phyloP scores from a whole-genome alignment of 2,797 vertebrate genomes.

The Brachyalestes nurse region DNA sequence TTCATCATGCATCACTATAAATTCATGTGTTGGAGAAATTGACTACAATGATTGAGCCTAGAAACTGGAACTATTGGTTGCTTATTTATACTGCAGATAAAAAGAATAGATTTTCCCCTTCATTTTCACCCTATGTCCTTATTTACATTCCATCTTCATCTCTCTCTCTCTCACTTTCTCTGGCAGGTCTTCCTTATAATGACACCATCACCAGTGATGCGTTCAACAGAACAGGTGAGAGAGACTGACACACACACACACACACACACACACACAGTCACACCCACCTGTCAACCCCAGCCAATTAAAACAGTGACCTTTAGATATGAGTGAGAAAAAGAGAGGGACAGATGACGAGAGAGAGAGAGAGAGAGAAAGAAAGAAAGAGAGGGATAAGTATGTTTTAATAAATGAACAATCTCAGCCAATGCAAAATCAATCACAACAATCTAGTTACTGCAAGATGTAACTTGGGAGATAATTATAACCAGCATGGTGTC shows the following conservation, averaged over 20 bases:
- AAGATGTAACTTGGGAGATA: no score
- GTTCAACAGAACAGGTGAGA: slow-evolving; percentile 60
- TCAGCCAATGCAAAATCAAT: no score
- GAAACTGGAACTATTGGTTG: neutral
- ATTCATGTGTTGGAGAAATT: no score
- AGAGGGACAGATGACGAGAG: neutral
- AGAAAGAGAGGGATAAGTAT: neutral
- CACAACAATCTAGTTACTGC: no score
- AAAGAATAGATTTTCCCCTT: neutral
- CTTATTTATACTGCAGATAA: no score
- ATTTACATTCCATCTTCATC: slow-evolving; percentile 11
- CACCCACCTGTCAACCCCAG: slow-evolving; percentile 42
- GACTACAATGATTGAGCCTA: no score
- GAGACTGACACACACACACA: slow-evolving; percentile 12
- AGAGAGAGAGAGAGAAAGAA: neutral
- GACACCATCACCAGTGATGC: neutral
- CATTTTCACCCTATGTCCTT: slow-evolving; percentile 1
- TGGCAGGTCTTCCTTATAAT: slow-evolving; percentile 49
- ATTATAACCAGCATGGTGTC: no score
- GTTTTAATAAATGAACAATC: no score
- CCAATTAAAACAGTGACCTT: slow-evolving; percentile 66
- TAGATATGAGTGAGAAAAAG: slow-evolving; percentile 11
- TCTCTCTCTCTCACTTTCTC: slow-evolving; percentile 27
- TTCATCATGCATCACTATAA: no score
- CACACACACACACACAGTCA: slow-evolving; percentile 37